Percentiles rank a stretch among this genome's conserved stretches.
Evolutionary conservation across 2,888 invertebrate species (phyloP).

Genomic region (Trichopria drosophilae): DNA sequence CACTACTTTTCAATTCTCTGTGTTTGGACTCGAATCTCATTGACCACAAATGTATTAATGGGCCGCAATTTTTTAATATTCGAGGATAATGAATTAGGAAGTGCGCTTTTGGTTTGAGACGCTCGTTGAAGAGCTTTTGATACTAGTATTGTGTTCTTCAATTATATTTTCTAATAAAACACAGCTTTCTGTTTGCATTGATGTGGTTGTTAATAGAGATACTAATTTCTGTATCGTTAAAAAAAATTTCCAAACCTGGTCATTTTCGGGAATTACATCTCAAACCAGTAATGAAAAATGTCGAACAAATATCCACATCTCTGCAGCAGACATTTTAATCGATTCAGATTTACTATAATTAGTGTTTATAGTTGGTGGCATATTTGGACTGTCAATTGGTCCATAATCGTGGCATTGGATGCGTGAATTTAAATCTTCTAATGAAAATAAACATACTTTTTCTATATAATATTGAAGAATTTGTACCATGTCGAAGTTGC

Average conservation of each 20-base stretch:
- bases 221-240: conserved; percentile 24
- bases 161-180: conserved; percentile 19
- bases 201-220: conserved; percentile 11
- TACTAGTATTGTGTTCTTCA: conserved; percentile 22
- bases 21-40: too few species aligned
- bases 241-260: conserved; percentile 29
- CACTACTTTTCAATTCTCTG: too few species aligned
- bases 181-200: conserved; percentile 13
- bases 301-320: conserved; percentile 31
- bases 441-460: conserved; percentile 14
- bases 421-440: conserved; percentile 28
- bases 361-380: conserved; percentile 17
- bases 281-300: conserved; percentile 31
- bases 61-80: too few species aligned
- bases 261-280: conserved; percentile 22
- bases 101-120: conserved; percentile 26
- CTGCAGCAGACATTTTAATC: conserved; percentile 29
- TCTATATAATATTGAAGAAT: conserved; percentile 24
- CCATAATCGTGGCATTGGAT: conserved; percentile 24
- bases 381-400: conserved; percentile 14
- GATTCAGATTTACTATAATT: conserved; percentile 20
- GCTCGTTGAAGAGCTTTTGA: conserved; percentile 11
- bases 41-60: too few species aligned
- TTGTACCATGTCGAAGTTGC: conserved; percentile 18
- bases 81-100: conserved; percentile 12